Evolutionary conservation across 2,888 invertebrate species (phyloP), one percentile per base, ranked within the genome.

Genomic region (Pseudoips prasinana): DNA sequence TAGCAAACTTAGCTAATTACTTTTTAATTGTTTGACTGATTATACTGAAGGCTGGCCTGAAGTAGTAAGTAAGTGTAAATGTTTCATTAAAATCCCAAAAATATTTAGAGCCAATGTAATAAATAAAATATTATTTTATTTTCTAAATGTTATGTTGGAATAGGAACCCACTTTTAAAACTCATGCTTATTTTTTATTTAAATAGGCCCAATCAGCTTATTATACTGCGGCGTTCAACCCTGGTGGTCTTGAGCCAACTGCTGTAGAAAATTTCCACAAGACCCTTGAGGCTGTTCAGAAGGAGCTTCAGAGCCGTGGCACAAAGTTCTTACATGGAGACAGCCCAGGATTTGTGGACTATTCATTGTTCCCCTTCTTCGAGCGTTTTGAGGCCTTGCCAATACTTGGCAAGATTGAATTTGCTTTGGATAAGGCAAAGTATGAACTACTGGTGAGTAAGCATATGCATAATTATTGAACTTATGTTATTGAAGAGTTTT

Each of bases 331-430:
- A 51, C 89, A 92, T 39, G 94, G 95, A 8, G 80, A 83, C 30
- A 90, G 90, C 35, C 94, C 95, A 1, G 95, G 95, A 25, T 91
- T 94, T 90, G 79, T 95, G 30, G 96, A 96, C 70, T 94, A 93
- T 53, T 94, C 95, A 90, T 92, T 96, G 49, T 96, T 95, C 95
- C 96, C 96, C 1, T 96, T 95, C 93, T 91, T 94, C 59, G 96
- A 96, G 71, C 66, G 89, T 7, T 84, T 89, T 36, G 78, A 82
- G 45, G 73, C 87, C 3, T 56, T 94, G 23, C 79, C 95, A 0
- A 69, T 92, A 10, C 65, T 92, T 25, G 90, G 91, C 4, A 91
- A 91, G 29, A 87, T 91, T 25, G 90, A 92, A 29, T 94, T 92
- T 71, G 79, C 90, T 35, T 85, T 95, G 70, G 92, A 92, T 30